phyloP scores from a whole-genome alignment of 2,113 vertebrate species.

The Budorcas taxicolor region DNA sequence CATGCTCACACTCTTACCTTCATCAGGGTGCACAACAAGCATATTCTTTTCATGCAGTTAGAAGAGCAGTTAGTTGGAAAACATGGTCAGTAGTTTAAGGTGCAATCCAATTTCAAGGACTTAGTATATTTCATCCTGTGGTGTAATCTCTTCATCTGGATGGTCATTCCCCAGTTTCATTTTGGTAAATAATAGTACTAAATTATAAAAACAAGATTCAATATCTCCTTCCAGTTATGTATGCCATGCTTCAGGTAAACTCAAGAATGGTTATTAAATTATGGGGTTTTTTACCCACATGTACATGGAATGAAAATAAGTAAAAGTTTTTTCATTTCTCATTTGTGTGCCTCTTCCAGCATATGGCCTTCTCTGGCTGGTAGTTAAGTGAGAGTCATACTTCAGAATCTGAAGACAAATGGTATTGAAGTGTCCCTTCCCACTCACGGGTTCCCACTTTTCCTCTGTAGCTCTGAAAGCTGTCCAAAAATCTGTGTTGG shows the following conservation, averaged over 20 bases:
- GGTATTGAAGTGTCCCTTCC: not conserved
- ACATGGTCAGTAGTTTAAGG: not conserved
- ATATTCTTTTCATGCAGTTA: not conserved
- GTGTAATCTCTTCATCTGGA: not conserved
- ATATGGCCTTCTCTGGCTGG: not conserved
- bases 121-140: not conserved
- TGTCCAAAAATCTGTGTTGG: not conserved
- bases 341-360: not conserved
- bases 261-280: not conserved
- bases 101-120: not conserved
- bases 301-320: not conserved
- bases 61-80: not conserved
- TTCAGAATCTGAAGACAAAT: slow-evolving; percentile 1
- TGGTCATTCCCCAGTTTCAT: not conserved
- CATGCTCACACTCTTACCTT: not conserved
- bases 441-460: not conserved
- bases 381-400: not conserved
- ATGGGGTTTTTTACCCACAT: not conserved
- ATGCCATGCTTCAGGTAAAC: not conserved
- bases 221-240: not conserved
- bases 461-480: not conserved
- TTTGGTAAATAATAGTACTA: not conserved
- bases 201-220: not conserved
- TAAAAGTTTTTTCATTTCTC: not conserved
- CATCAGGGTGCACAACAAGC: rapidly evolving